Base-by-base conservation (phyloP, 2,888 invertebrate species). In the Chrysolina haemoptera region DNA sequence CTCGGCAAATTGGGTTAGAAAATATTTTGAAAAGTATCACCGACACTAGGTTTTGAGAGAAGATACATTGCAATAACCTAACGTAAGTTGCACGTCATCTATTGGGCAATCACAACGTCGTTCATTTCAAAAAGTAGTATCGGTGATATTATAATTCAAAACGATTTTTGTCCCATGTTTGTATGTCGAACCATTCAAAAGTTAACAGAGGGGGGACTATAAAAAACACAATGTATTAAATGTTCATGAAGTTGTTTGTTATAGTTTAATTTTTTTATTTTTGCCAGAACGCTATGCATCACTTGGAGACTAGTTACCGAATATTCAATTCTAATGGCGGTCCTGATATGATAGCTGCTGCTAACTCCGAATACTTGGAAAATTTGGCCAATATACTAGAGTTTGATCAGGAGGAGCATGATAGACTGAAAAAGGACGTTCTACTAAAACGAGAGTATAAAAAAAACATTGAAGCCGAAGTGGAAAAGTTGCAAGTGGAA, bases 371-470 rank as follows among this genome's bases (percentile, higher is more conserved):
- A 27, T 59, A 59, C 59, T 14, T 35, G 59, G n/a, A 59, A 27
- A 59, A 59, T n/a, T 35, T 59, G 6, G 59, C 59, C 9, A n/a
- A 35, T 35, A 69, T 71, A 50, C 20, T 75, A 11, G 65, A 68
- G 0, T 48, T 69, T 4, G 67, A 72, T 69, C 62, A 16, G 9
- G 67, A 72, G 4, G 27, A 69, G 41, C 55, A 40, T 66, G 5
- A 41, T 0, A 22, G 20, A 12, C 62, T 71, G 10, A 18, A 68
- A 35, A 43, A n/a, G 2, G 62, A 66, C 0, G 11, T 69, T 9
- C 20, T 4, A 1, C 18, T 72, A 9, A 66, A 67, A 40, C 16
- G n/a, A n/a, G 43, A 75, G 43, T 69, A 66, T n/a, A 62, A 50
- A 16, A 43, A 53, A n/a, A 62, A 65, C n/a, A 59, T 69, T 12